Conservation (phyloP, 2,113 vertebrate species). For the Ia io region DNA sequence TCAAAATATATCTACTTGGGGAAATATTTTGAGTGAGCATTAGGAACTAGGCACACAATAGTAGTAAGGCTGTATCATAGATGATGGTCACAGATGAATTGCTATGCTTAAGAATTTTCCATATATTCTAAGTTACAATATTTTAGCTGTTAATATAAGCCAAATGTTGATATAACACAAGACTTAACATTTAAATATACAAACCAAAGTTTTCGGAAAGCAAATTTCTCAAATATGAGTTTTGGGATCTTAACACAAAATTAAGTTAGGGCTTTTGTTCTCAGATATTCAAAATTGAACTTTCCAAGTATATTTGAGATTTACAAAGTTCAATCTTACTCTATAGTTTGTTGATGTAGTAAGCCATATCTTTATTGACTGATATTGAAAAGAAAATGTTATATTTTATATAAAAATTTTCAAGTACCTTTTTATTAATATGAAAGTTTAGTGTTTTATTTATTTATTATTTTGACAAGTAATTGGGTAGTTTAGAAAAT, state of each 20-base stretch:
- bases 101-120: background rate
- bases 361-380: background rate
- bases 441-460: slow-evolving; percentile 21
- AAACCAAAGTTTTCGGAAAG: slow-evolving; percentile 18
- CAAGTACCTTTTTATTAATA: slow-evolving; percentile 9
- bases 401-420: background rate
- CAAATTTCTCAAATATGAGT: background rate
- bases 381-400: background rate
- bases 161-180: background rate
- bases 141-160: background rate
- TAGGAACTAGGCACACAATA: background rate
- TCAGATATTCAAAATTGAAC: background rate
- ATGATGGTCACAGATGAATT: background rate
- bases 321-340: background rate
- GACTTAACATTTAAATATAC: background rate
- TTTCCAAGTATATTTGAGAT: background rate
- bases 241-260: slow-evolving; percentile 19
- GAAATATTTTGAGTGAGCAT: background rate
- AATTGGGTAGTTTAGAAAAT: background rate
- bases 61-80: background rate
- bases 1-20: background rate
- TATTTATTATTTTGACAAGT: slow-evolving; percentile 35
- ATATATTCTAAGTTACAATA: background rate
- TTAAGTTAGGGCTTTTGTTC: background rate
- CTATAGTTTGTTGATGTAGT: background rate